These are phyloP conservation scores for Chelon labrosus DNA, from an alignment of 2,797 vertebrate species.

Conservation along the genomic window DNA sequence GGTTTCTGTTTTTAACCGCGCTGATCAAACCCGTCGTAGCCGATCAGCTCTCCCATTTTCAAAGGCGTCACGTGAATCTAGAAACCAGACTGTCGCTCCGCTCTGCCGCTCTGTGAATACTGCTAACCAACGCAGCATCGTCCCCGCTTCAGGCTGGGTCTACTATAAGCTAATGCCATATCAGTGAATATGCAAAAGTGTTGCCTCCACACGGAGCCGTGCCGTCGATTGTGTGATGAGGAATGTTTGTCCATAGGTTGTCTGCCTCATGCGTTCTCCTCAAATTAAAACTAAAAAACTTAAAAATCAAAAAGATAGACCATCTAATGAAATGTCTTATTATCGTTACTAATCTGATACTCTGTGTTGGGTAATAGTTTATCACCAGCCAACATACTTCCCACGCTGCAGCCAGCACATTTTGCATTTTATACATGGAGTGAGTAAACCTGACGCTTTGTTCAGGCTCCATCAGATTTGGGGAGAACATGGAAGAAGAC, in stretches of 20 bases:
- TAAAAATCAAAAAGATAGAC: not conserved
- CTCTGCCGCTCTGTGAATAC: constrained; percentile 25
- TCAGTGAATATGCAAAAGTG: constrained; percentile 61
- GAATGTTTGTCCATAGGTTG: constrained; percentile 33
- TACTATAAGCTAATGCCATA: constrained; percentile 45
- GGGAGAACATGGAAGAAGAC: constrained; percentile 35
- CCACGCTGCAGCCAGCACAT: not conserved
- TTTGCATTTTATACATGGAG: not conserved
- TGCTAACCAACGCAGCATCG: constrained; percentile 27
- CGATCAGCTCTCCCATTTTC: not conserved
- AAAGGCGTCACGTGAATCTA: constrained; percentile 12
- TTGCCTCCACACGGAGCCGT: constrained; percentile 37
- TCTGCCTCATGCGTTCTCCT: constrained; percentile 53
- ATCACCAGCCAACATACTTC: not conserved
- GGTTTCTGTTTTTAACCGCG: not conserved
- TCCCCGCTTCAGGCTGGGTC: constrained; percentile 46
- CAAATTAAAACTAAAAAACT: constrained; percentile 11
- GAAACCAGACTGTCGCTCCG: constrained; percentile 18
- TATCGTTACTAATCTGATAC: not conserved
- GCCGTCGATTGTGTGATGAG: constrained; percentile 16
- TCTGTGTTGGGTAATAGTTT: not conserved
- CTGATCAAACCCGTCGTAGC: not conserved
- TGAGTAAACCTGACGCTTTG: not conserved
- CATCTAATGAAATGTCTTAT: not conserved
- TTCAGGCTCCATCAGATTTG: constrained; percentile 26